Evolutionary conservation across 2,888 invertebrate genomes (phyloP), one percentile per base, ranked within the genome.

Genomic region (Crocallis elinguaria): DNA sequence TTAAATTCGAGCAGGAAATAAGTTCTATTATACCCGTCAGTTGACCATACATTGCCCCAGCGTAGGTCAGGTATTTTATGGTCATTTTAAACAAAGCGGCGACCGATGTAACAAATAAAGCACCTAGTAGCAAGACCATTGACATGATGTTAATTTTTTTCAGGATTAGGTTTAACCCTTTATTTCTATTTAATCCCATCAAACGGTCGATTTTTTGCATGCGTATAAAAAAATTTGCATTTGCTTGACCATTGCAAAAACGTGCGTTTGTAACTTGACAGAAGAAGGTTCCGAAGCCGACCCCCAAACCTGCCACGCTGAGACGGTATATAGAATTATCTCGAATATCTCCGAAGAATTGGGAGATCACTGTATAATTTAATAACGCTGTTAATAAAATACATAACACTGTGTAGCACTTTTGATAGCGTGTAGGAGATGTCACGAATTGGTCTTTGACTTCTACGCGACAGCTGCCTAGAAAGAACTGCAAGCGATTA

Each of bases 181-280:
- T 68, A 30, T 69, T 77, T 3, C 69, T 65, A 11, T 80, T 65
- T 13, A 84, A 60, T 17, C 72, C 74, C 77, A 87, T 76, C 0
- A 73, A 49, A 12, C 80, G 72, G 41, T 87, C 84, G 2, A 86
- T 71, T 57, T 77, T 67, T 63, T 88, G 85, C 45, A 85, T 63
- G 62, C 73, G 70, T 0, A 84, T 61, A n/a, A 69, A 72, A 39
- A 85, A 82, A 2, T 70, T 62, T 0, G 74, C 69, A 55, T 84
- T 86, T 0, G 50, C 54, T 1, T 72, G 61, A 1, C 71, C 68
- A 52, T 82, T 80, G 2, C 69, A 17, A 27, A 86, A 86, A n/a
- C 84, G 69, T 6, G 73, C 68, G 38, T 85, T 73, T 25, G 82
- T 61, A 1, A 77, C 57, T 38, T 73, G 73, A 30, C 59, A 62